Evolutionary conservation across 2,113 vertebrate genomes (phyloP).

Genomic region (Glaucomys volans): DNA sequence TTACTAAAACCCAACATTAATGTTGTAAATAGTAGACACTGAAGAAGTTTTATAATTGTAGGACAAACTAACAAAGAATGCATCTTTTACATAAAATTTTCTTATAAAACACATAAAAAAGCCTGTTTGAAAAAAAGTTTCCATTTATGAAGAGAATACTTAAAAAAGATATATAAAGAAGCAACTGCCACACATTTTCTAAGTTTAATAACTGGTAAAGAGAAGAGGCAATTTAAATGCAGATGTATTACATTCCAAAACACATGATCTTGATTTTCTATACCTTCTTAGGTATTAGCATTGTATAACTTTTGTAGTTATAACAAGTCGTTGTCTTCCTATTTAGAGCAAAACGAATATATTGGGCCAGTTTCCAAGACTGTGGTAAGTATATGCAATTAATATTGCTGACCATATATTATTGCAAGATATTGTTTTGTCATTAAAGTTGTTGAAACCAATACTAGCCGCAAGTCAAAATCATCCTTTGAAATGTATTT

Average conservation of each 20-base stretch:
- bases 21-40: not conserved
- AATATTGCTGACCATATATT: not conserved
- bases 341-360: not conserved
- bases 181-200: not conserved
- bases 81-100: not conserved
- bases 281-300: not conserved
- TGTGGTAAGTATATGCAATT: not conserved
- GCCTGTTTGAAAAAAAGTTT: not conserved
- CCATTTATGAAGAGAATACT: not conserved
- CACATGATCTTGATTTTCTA: not conserved
- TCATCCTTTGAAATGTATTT: not conserved
- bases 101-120: not conserved
- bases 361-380: not conserved
- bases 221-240: not conserved
- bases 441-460: constrained; percentile 36
- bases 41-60: not conserved
- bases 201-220: not conserved
- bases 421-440: not conserved
- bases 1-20: not conserved
- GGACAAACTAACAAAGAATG: not conserved
- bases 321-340: not conserved
- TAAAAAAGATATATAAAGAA: not conserved
- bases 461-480: not conserved
- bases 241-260: not conserved
- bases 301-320: not conserved